Evolutionary conservation across 2,888 invertebrate species (phyloP).

Genomic region (Cephus runcator): DNA sequence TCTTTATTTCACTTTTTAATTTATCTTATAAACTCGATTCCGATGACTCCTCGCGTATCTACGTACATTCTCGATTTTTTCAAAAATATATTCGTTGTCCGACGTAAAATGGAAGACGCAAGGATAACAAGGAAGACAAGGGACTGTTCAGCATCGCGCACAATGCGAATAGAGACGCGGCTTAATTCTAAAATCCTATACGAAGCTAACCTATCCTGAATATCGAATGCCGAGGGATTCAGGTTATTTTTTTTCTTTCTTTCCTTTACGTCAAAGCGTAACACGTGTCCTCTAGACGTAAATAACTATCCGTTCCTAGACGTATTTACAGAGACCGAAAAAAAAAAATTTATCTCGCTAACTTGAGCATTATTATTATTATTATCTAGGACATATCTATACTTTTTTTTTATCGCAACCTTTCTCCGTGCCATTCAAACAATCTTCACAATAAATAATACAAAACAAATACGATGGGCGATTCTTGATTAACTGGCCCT

Average conservation of each 20-base stretch:
- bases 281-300: background rate
- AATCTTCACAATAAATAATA: conserved; percentile 7
- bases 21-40: background rate
- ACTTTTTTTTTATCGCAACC: background rate
- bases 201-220: background rate
- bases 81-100: background rate
- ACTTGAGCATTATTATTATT: background rate
- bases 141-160: background rate
- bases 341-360: background rate
- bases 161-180: background rate
- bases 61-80: background rate
- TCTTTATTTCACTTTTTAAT: background rate
- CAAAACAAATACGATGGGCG: conserved; percentile 19
- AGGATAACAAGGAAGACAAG: background rate
- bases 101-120: background rate
- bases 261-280: background rate
- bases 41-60: background rate
- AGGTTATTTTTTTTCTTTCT: background rate
- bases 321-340: background rate
- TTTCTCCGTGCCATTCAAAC: background rate
- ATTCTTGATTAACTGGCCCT: conserved; percentile 3
- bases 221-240: background rate
- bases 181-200: background rate
- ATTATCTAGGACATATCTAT: background rate
- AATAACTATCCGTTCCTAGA: background rate